Conservation (phyloP, 92 coral and sea anemone species). For the Siderastrea siderea region DNA sequence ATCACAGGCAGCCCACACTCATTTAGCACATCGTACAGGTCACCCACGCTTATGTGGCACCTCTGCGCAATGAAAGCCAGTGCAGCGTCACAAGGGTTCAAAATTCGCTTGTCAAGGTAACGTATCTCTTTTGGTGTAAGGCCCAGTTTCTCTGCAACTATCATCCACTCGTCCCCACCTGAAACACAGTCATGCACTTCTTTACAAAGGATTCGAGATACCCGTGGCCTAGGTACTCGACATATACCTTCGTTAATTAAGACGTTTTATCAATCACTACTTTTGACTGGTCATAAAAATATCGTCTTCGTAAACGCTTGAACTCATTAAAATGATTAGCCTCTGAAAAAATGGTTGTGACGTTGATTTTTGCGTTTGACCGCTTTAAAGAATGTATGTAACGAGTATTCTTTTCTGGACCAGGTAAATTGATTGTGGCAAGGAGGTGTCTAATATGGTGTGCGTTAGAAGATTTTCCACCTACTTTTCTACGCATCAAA, state of each 20-base stretch:
- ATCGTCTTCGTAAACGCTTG: no score
- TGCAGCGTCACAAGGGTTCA: constrained; percentile 47
- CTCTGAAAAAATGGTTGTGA: no score
- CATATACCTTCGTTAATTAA: no score
- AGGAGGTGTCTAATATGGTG: no score
- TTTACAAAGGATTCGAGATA: not conserved
- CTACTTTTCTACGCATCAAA: not conserved
- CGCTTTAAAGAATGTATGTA: no score
- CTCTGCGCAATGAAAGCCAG: constrained; percentile 9
- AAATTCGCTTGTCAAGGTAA: constrained; percentile 44
- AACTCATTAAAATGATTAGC: no score
- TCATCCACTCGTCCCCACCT: constrained; percentile 52
- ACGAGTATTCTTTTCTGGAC: no score
- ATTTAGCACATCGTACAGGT: constrained; percentile 38
- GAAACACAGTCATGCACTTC: not conserved
- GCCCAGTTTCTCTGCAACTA: constrained; percentile 51
- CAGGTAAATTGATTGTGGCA: no score
- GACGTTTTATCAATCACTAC: no score
- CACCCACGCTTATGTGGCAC: constrained; percentile 13
- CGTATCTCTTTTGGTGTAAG: constrained; percentile 26
- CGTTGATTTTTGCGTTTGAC: no score
- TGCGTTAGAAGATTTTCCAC: not conserved
- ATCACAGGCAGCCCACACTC: constrained; percentile 33
- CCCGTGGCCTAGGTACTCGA: not conserved
- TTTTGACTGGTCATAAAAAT: no score